Evolutionary conservation across 2,113 vertebrate genomes (phyloP), one percentile per base, ranked within the genome.

Genomic region (Oostethus manadensis): DNA sequence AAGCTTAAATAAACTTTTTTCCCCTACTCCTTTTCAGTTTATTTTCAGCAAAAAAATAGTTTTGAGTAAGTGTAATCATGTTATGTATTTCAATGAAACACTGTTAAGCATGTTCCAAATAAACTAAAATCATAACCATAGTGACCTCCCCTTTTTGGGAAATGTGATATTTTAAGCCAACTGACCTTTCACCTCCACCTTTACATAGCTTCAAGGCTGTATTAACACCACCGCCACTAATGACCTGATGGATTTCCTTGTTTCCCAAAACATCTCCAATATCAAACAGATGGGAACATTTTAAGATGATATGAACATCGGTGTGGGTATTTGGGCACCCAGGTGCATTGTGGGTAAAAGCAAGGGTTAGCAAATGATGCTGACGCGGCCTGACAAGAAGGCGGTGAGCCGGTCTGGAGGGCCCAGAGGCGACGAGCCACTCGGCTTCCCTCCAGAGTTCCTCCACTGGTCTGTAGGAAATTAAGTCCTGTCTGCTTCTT

Each of bases 241-340:
- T 89, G 87, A 54, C 89, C 91, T 60, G 38, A 42, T 90, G 88
- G 58, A 42, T 42, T 42, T 42, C 38, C 38, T 42, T 1, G 11
- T 91, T 76, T 77, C 77, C 80, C 56, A 89, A 74, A 63, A 91
- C 80, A n/a, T 73, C 89, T 90, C 55, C 22, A 45, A 67, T 58
- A 71, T 70, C 57, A 68, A 78, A 72, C 22, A 50, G 53, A 64
- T 65, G 6, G n/a, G 22, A 60, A 65, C 15, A 35, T 55, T 46
- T 53, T 64, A 50, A 64, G 45, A 51, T 1, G 13, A 29, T 54
- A 62, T 42, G 13, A 55, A 68, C 47, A 64, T 56, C 45, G 14
- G 38, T 42, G 38, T 13, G 13, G 38, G 14, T 42, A 42, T 42
- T 42, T 42, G 38, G 10, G 73, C 71, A 68, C 80, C 84, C 33